A percentile compares a stretch with the other conserved stretches of the same genome.
phyloP scores from a whole-genome alignment of 1,140 invertebrate genomes.

The Drosophila guanche region DNA sequence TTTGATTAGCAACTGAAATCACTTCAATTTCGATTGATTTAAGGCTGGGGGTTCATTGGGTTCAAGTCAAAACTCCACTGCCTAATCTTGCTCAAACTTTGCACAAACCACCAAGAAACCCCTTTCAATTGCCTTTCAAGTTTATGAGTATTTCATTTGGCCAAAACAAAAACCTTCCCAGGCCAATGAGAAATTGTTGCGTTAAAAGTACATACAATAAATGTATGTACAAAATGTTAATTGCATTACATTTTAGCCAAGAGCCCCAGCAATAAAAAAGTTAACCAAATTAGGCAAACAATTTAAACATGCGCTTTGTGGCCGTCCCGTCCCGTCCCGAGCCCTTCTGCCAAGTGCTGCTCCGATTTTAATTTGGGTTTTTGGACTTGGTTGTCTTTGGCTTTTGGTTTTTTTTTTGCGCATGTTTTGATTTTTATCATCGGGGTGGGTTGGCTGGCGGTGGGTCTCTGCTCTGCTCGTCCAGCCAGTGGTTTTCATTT shows the following conservation, averaged over 20 bases:
- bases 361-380: conserved; percentile 76
- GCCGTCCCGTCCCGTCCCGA: conserved; percentile 3
- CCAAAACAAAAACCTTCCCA: conserved; percentile 60
- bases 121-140: conserved; percentile 58
- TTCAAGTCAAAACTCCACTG: conserved; percentile 2
- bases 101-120: conserved; percentile 29
- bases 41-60: too few species aligned
- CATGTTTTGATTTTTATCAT: conserved; percentile 81
- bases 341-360: conserved; percentile 68
- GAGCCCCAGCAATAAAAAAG: conserved; percentile 16
- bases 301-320: conserved; percentile 66
- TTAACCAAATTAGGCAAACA: conserved; percentile 73
- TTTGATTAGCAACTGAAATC: too few species aligned
- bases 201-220: conserved; percentile 44
- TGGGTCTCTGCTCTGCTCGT: conserved; percentile 10
- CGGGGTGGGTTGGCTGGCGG: conserved; percentile 69
- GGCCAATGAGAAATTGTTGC: conserved; percentile 72
- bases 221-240: conserved; percentile 67
- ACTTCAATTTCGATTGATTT: too few species aligned
- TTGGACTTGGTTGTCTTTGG: conserved; percentile 42
- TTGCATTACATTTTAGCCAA: conserved; percentile 67
- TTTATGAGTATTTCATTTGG: conserved; percentile 54
- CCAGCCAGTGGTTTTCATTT: conserved; percentile 68
- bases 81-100: conserved; percentile 24
- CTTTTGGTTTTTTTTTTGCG: conserved; percentile 68